Evolutionary conservation across 1,140 invertebrate species (phyloP).

Genomic region (Drosophila pallidifrons): DNA sequence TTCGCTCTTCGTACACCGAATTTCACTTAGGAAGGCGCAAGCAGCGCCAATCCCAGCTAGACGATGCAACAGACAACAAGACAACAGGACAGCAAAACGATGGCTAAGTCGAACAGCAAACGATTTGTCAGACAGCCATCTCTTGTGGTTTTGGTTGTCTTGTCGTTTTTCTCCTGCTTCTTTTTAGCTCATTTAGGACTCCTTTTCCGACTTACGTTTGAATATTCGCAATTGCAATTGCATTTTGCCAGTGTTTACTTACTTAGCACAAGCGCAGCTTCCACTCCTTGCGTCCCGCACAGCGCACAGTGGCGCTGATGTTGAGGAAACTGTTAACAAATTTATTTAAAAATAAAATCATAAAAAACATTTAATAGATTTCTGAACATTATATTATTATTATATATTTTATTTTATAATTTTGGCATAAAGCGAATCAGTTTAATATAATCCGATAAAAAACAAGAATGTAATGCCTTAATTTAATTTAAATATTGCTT

Average conservation of each 20-base stretch:
- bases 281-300: background rate
- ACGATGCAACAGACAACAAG: background rate
- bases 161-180: background rate
- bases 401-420: too few species aligned
- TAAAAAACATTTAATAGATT: background rate
- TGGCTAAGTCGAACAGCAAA: conserved; percentile 62
- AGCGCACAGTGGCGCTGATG: conserved; percentile 8
- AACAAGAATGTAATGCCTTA: too few species aligned
- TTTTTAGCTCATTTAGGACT: conserved; percentile 68
- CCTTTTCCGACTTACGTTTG: conserved; percentile 78
- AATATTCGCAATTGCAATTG: conserved; percentile 73
- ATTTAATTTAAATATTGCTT: too few species aligned
- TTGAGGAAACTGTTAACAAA: background rate
- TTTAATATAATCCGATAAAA: too few species aligned
- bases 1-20: conserved; percentile 54
- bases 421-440: too few species aligned
- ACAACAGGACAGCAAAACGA: conserved; percentile 23
- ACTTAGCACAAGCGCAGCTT: conserved; percentile 47
- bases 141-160: background rate
- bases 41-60: conserved; percentile 38
- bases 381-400: too few species aligned
- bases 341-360: background rate
- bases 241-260: conserved; percentile 75
- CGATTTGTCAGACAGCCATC: conserved; percentile 70
- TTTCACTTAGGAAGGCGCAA: conserved; percentile 49